Percentiles rank a stretch among this genome's conserved stretches.
Evolutionary conservation across 2,113 vertebrate genomes (phyloP).

Genomic region (Rhodinocichla rosea): DNA sequence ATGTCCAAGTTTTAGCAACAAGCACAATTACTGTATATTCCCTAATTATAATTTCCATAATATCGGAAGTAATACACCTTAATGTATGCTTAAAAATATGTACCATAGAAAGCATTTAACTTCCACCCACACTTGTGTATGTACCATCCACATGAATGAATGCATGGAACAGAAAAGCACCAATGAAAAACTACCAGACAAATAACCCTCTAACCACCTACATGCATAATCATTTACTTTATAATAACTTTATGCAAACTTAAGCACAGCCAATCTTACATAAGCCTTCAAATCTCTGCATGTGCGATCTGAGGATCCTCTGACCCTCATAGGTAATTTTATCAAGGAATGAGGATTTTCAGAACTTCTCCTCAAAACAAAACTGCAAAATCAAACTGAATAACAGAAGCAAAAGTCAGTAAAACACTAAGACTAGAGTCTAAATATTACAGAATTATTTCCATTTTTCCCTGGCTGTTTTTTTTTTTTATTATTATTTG

Average conservation of each 20-base stretch:
- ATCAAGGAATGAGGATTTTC: background rate
- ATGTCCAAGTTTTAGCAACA: background rate
- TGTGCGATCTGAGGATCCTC: background rate
- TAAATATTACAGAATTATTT: background rate
- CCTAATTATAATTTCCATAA: background rate
- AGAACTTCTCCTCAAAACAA: background rate
- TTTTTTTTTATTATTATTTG: background rate
- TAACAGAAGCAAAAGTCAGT: background rate
- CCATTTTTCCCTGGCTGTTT: background rate
- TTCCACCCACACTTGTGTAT: background rate
- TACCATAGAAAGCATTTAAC: background rate
- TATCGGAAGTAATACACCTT: background rate
- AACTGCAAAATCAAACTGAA: background rate
- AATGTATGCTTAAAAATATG: background rate
- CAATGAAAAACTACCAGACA: background rate
- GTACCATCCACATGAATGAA: background rate
- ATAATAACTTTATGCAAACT: background rate
- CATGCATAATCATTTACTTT: background rate
- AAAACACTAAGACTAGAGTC: background rate
- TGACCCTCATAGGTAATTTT: background rate
- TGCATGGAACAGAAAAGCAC: background rate
- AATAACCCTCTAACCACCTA: background rate
- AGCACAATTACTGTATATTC: background rate
- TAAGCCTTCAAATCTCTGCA: background rate
- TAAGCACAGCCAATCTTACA: background rate